phyloP scores from a whole-genome alignment of 1,140 invertebrate species.

The Bactericera cockerelli region DNA sequence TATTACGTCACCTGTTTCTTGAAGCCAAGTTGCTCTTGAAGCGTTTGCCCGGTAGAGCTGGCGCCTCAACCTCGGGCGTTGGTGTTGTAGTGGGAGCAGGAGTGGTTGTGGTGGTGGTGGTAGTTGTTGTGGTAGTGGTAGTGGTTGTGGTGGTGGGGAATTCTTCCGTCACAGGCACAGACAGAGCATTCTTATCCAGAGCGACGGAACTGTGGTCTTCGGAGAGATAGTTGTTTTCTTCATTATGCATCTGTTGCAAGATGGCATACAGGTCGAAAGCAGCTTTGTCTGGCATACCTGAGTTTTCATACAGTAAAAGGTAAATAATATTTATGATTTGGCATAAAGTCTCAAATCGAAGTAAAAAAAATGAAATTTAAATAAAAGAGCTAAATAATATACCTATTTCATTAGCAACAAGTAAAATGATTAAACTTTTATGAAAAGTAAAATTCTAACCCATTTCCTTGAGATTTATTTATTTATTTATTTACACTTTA shows the following conservation, averaged over 20 bases:
- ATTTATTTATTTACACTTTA: too few species aligned
- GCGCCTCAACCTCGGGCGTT: constrained; percentile 18
- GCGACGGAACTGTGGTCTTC: background rate
- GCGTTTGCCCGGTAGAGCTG: background rate
- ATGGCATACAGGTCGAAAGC: constrained; percentile 51
- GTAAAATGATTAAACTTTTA: too few species aligned
- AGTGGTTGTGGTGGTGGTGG: constrained; percentile 37
- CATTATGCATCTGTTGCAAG: constrained; percentile 16
- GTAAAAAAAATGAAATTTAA: too few species aligned
- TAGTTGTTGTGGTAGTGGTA: constrained; percentile 39
- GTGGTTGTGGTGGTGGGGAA: constrained; percentile 15
- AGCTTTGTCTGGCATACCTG: constrained; percentile 51
- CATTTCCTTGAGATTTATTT: too few species aligned
- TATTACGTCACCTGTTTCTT: constrained; percentile 3
- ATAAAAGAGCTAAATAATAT: too few species aligned
- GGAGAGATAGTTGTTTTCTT: constrained; percentile 15
- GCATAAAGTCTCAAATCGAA: too few species aligned
- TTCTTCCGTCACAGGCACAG: background rate
- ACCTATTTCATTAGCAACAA: too few species aligned
- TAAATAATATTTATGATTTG: too few species aligned
- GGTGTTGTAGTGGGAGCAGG: constrained; percentile 40
- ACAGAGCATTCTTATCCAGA: constrained; percentile 12
- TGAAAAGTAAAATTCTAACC: too few species aligned
- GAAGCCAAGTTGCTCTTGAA: background rate
- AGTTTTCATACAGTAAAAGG: too few species aligned